These are phyloP conservation scores for Sitobion miscanthi DNA, from an alignment of 1,140 invertebrate genomes.

Conservation along the genomic window DNA sequence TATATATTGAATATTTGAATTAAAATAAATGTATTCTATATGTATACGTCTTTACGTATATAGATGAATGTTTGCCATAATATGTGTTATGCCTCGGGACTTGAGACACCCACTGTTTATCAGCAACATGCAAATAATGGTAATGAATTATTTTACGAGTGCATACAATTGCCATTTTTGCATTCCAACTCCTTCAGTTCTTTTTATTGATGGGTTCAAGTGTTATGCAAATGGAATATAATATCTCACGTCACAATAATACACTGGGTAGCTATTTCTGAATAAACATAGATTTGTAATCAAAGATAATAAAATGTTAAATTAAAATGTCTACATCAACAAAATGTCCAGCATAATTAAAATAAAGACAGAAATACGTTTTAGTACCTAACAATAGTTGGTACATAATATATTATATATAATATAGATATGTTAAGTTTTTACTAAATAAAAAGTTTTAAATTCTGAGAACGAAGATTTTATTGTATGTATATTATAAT, in stretches of 20 bases:
- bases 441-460: background rate
- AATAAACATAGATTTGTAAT: background rate
- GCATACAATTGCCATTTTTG: background rate
- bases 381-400: background rate
- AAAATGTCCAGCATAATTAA: background rate
- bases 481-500: background rate
- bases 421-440: background rate
- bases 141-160: background rate
- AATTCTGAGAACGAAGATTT: background rate
- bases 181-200: background rate
- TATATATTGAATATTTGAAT: background rate
- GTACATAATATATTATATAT: background rate
- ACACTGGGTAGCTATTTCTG: background rate
- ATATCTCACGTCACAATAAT: background rate
- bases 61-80: background rate
- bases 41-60: background rate
- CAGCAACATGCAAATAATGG: background rate
- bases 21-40: background rate
- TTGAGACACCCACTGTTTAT: background rate
- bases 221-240: background rate
- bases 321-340: background rate
- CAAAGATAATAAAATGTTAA: slow-evolving; percentile 1
- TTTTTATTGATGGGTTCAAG: background rate
- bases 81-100: background rate
- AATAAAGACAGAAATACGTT: background rate